Base-by-base conservation (phyloP, 2,113 vertebrate genomes). In the Dromas ardeola region DNA sequence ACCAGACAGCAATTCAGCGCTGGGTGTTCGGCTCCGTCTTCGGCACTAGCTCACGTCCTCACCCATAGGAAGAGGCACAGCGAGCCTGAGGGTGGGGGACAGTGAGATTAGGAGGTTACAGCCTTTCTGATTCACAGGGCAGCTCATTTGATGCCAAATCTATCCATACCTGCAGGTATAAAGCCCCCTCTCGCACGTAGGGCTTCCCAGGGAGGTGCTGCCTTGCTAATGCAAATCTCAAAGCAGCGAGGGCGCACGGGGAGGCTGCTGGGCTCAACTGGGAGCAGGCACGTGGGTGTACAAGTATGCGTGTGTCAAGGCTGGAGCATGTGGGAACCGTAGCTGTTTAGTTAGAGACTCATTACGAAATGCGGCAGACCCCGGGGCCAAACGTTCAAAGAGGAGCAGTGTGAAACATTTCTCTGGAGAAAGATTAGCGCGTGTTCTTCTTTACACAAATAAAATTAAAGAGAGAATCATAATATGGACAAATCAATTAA, bases 401-500 rank as follows among this genome's bases (percentile, higher is more conserved):
- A 83, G 80, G 34, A 96, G 90, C 78, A 53, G 66, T 0, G 53
- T 55, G 81, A 95, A 97, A 81, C 38, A 67, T 84, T 81, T 86
- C 80, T 95, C 96, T 71, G 67, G 90, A 94, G 95, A 82, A 95
- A 96, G 95, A 95, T 96, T 70, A 93, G 79, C 2, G 0, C 13
- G 4, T 70, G 90, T 65, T 72, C 73, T 87, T 82, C 96, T 96
- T 94, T 80, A 92, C 79, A 88, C 66, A 96, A 94, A 96, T 92
- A 97, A 95, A 95, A 97, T 83, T 95, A 90, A 83, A 94, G 59
- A 63, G n/a, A 86, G 82, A 74, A 73, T 74, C n/a, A 43, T 86
- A 93, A 93, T 90, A 91, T 8, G 80, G 95, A 91, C 76, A 88
- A 95, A 94, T 95, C 90, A 91, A 92, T 96, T 97, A 97, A 90